Evolutionary conservation across 2,113 vertebrate genomes (phyloP), one percentile per base, ranked within the genome.

Genomic region (Hydrochoerus hydrochaeris): DNA sequence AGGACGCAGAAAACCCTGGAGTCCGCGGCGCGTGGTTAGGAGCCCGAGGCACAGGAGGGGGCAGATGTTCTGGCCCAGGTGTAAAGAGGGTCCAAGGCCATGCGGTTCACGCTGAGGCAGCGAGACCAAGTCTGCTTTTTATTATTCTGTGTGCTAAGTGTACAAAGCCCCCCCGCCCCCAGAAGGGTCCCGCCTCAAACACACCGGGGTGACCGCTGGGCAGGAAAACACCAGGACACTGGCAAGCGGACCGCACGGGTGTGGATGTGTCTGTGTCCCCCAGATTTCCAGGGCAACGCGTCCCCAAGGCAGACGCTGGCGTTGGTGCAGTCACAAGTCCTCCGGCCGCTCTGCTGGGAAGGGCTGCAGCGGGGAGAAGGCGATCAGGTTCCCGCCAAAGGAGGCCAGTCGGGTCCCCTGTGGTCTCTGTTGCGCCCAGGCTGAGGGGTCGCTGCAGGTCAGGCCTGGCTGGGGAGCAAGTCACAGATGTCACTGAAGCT

Each of bases 371-470:
- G 97, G 97, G 82, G 97, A 98, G 88, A 98, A 98, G 41, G 88
- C 3, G 82, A 98, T 98, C 63, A 98, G 92, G 77, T 98, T 95
- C 71, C 96, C 96, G 67, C 97, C 96, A 60, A 97, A 97, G 78
- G 97, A 97, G 69, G 92, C 13, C 17, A 96, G 85, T 80, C 96
- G 94, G 95, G 77, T 8, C 4, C 28, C 35, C 3, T 95, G 93
- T 28, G 20, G 94, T 73, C 77, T 94, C 54, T 46, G 78, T 30
- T 92, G 96, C 77, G 78, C 32, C 7, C 44, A 88, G 54, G 77
- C 38, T 19, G 83, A 93, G 3, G 41, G 90, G 30, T 83, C 62
- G 54, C 62, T 38, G 82, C 16, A 57, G 73, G 85, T 65, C 1
- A 78, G 77, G 63, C 52, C 52, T 38, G 97, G 82, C 97, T 98